phyloP scores from a whole-genome alignment of 2,797 vertebrate genomes.

The Pelobates cultripes region DNA sequence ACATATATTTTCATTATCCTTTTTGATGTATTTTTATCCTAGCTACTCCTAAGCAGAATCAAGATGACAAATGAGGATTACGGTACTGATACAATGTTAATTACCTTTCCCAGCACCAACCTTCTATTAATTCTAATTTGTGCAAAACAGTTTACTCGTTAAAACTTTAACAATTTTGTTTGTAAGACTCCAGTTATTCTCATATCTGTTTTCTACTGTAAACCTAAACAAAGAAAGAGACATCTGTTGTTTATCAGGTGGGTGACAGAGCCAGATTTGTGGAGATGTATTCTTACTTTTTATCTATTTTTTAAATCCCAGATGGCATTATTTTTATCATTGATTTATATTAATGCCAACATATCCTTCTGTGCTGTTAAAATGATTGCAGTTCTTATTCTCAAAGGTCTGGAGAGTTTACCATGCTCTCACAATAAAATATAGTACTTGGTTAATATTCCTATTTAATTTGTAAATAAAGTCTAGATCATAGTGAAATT shows the following conservation, averaged over 20 bases:
- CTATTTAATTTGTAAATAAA: too few relatives aligned
- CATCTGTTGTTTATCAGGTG: constrained; percentile 9
- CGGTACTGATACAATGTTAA: constrained; percentile 21
- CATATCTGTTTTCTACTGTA: not conserved
- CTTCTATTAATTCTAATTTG: constrained; percentile 12
- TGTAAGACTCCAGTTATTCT: not conserved
- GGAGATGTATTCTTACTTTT: not conserved
- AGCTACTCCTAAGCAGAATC: constrained; percentile 12
- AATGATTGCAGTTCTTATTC: not conserved
- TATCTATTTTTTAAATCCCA: not conserved
- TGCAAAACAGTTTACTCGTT: not conserved
- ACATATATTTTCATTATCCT: constrained; percentile 26
- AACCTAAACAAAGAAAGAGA: constrained; percentile 5
- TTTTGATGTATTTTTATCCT: constrained; percentile 9
- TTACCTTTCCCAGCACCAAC: constrained; percentile 2
- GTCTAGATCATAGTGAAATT: too few relatives aligned
- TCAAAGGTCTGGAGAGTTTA: not conserved
- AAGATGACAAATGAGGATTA: constrained; percentile 19
- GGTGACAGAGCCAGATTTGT: not conserved
- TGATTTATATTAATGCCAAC: not conserved
- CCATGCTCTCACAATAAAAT: too few relatives aligned
- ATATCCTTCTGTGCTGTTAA: not conserved
- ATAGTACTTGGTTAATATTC: too few relatives aligned
- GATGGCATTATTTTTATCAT: not conserved
- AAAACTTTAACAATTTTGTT: constrained; percentile 3